Percentiles rank a stretch among this genome's conserved stretches.
Evolutionary conservation across 1,140 invertebrate species (phyloP).

Genomic region (Drosophila ogumai): DNA sequence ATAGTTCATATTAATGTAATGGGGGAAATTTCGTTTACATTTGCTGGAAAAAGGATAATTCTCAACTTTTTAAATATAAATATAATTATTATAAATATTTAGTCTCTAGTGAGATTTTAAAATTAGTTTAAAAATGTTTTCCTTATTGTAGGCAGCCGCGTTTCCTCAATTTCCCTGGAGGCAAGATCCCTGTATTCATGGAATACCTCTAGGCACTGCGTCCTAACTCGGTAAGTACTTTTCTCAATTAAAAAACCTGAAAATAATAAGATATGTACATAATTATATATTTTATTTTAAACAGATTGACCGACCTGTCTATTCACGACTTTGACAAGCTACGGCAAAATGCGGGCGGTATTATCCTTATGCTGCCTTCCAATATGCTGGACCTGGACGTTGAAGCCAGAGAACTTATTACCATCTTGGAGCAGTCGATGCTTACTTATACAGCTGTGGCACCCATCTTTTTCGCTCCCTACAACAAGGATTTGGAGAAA

Average conservation of each 20-base stretch:
- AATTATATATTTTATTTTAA: background rate
- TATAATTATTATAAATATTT: background rate
- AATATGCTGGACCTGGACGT: constrained; percentile 88
- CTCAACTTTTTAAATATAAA: background rate
- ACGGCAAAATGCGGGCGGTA: constrained; percentile 92
- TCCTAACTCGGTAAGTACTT: constrained; percentile 87
- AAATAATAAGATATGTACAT: background rate
- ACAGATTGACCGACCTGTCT: constrained; percentile 91
- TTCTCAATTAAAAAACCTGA: background rate
- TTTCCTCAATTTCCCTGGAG: constrained; percentile 91
- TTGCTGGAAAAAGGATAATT: too few species aligned
- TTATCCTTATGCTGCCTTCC: constrained; percentile 93
- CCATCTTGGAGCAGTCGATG: constrained; percentile 93
- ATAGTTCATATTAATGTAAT: background rate
- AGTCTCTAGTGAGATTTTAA: background rate
- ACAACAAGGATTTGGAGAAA: constrained; percentile 90
- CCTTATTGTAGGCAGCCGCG: constrained; percentile 90
- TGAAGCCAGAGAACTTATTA: constrained; percentile 92
- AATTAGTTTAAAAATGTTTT: background rate
- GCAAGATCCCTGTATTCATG: constrained; percentile 94
- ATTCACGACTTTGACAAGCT: constrained; percentile 91
- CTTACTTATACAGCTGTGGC: constrained; percentile 91
- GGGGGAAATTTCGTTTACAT: background rate
- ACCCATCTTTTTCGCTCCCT: constrained; percentile 95
- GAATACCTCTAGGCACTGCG: constrained; percentile 94